Base-by-base conservation (phyloP, 2,113 vertebrate genomes). In the Tenebrosternarchus preto region DNA sequence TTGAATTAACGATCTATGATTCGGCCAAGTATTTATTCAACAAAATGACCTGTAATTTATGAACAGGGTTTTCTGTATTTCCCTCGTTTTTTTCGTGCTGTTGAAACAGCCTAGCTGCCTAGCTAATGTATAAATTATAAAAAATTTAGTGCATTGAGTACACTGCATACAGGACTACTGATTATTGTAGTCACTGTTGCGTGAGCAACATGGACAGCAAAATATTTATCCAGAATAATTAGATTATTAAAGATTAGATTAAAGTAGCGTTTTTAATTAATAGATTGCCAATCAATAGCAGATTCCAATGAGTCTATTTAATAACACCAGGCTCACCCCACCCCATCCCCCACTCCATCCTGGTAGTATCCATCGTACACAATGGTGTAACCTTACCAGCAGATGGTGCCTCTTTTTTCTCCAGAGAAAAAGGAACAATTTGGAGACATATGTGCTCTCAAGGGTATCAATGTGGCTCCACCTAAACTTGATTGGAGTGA, bases 341-440 rank as follows among this genome's bases (percentile, higher is more conserved):
- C n/a, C 15, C 68, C 76, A 17, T 33, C 27, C 68, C 17, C 19
- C 16, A 25, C 29, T 27, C 39, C 19, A 6, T 25, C 33, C 22
- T 55, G 66, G n/a, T 46, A 27, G 53, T 61, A 46, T 53, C 39
- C 60, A 17, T 53, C 60, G 11, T 53, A 53, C 53, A 57, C 57
- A 59, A 15, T 63, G 88, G 90, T 92, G 86, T 92, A 88, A 76
- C 81, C 86, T 93, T 92, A 92, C 92, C 80, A 85, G 87, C 92
- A 93, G 92, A 93, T 93, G 92, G 91, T 87, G 36, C 77, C 31
- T 39, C 60, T 56, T 60, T 55, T 81, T 85, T 36, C 86, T 80
- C 80, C 59, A 74, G 25, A 73, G 27, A 36, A 59, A 39, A 75
- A 36, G 46, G 71, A 6, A 72, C 25, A 73, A 74, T 50, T 76